Base-by-base conservation (phyloP, 2,888 invertebrate genomes). In the Tenthredo mesomela region DNA sequence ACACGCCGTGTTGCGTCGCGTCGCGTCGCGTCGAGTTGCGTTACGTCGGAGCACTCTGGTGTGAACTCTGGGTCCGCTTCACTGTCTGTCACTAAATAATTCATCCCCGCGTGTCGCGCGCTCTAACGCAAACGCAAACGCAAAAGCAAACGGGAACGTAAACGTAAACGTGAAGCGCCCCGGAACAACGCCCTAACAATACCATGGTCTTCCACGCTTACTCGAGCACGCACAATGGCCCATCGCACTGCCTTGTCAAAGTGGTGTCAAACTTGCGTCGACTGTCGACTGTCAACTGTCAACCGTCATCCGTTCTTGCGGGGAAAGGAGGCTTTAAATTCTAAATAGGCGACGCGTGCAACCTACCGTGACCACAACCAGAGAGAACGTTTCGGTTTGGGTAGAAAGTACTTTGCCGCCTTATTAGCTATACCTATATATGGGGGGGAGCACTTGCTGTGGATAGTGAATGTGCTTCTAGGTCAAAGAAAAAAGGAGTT, bases 161-260 rank as follows among this genome's bases (percentile, higher is more conserved):
- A 87, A 87, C 88, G 86, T 87, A 89, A 73, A 75, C 29, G 85
- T 43, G 78, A 70, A 83, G 82, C 75, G 54, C 73, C 75, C 83
- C 84, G 85, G 25, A 71, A 73, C 85, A 40, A 67, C 71, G 67
- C 84, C 80, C 67, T 29, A 65, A 84, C 75, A 84, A 80, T 29
- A 25, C 54, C 54, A 58, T 43, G 50, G 54, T 50, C 54, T 50
- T 54, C 82, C 47, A 93, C 91, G 92, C 92, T 92, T 89, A 89
- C 90, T 90, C 91, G 91, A 87, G 85, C 90, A 83, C 89, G 89
- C 87, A 93, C 93, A 92, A 92, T 90, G 90, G 89, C 87, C 88
- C 90, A 88, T 88, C 87, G 88, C 88, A 89, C 88, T 86, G 89
- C 88, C 89, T 47, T 91, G 92, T 93, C 93, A 92, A 92, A 92